Percentiles rank a stretch among this genome's conserved stretches.
These are phyloP conservation scores for Characodon lateralis DNA, from an alignment of 2,797 vertebrate species.

Conservation along the genomic window DNA sequence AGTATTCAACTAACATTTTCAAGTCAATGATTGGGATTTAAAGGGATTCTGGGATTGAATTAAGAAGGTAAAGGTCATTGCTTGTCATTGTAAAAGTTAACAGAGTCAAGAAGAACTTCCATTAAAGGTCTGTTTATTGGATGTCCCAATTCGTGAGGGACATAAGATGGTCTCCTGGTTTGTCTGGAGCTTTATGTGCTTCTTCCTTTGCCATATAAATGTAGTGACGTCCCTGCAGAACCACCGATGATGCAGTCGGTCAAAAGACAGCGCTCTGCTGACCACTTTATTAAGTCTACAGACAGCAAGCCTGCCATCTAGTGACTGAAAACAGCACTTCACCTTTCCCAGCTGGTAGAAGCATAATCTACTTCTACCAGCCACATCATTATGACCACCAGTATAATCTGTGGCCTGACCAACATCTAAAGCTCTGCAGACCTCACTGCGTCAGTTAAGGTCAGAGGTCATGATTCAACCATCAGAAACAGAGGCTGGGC, in stretches of 20 bases:
- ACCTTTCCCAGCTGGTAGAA: not conserved
- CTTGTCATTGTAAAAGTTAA: not conserved
- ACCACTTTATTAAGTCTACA: not conserved
- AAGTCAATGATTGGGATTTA: not conserved
- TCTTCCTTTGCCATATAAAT: not conserved
- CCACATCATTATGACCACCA: not conserved
- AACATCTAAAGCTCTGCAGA: not conserved
- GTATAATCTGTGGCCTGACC: not conserved
- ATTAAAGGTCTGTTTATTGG: not conserved
- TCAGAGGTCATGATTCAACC: not conserved
- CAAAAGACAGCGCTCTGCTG: not conserved
- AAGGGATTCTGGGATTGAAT: not conserved
- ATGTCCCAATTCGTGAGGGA: no score
- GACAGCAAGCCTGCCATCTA: slow-evolving; percentile 10
- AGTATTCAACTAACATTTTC: no score
- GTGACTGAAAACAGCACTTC: not conserved
- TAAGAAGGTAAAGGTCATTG: not conserved
- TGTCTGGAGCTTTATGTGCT: not conserved
- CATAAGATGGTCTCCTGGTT: not conserved
- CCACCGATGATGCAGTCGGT: not conserved
- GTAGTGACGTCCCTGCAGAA: not conserved
- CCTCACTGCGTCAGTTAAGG: not conserved
- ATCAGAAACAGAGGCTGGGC: not conserved
- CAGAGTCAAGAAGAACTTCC: not conserved
- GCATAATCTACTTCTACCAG: not conserved